Evolutionary conservation across 1,140 invertebrate genomes (phyloP).

Genomic region (Drosophila serrata): DNA sequence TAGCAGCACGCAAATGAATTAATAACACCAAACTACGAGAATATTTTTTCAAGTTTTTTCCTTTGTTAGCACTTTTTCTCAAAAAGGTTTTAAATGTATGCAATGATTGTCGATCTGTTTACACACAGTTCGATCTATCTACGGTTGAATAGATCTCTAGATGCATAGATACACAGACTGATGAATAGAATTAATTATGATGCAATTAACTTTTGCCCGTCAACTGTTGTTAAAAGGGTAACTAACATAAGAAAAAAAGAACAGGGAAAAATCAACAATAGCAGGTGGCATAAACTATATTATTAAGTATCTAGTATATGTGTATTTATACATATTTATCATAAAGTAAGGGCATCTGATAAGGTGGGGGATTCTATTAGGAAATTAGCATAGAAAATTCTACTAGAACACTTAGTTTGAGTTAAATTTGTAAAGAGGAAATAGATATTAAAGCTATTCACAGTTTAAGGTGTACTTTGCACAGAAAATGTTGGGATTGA

Average conservation of each 20-base stretch:
- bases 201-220: constrained; percentile 12
- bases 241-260: neutral
- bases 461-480: neutral
- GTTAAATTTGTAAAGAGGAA: neutral
- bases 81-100: constrained; percentile 8
- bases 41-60: constrained; percentile 58
- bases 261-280: neutral
- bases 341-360: neutral
- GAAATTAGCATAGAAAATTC: neutral
- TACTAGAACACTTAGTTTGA: neutral
- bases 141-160: constrained; percentile 31
- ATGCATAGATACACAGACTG: constrained; percentile 19
- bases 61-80: constrained; percentile 51
- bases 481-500: neutral
- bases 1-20: constrained; percentile 76
- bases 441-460: neutral
- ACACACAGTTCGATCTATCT: constrained; percentile 19
- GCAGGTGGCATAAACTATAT: constrained; percentile 13
- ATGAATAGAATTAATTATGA: constrained; percentile 45
- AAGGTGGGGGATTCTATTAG: neutral
- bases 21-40: constrained; percentile 80
- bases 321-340: neutral
- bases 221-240: constrained; percentile 2
- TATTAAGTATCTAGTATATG: constrained; percentile 1
- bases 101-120: constrained; percentile 28